Evolutionary conservation across 2,113 vertebrate genomes (phyloP).

Genomic region (Cnemophilus loriae): DNA sequence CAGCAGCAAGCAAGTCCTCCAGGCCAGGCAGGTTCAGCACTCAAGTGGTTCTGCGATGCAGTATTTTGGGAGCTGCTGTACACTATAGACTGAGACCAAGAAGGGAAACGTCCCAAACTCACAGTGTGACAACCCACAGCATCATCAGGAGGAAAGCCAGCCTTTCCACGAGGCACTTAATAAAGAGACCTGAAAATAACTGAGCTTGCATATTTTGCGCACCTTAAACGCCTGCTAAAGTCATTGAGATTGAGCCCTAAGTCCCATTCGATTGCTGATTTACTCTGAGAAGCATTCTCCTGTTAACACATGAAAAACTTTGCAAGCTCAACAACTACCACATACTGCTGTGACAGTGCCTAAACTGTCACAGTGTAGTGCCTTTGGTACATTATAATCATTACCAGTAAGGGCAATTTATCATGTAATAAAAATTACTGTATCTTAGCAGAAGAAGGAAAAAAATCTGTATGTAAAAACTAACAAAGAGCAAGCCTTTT

Average conservation of each 20-base stretch:
- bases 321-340: not conserved
- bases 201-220: not conserved
- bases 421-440: not conserved
- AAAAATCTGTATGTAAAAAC: not conserved
- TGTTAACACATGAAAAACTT: not conserved
- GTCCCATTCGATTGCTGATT: not conserved
- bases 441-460: not conserved
- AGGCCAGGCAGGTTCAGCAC: not conserved
- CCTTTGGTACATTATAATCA: not conserved
- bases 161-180: not conserved
- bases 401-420: not conserved
- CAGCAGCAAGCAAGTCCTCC: not conserved
- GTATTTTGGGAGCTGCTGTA: not conserved
- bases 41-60: rapidly evolving
- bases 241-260: not conserved
- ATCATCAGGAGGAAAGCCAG: not conserved
- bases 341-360: not conserved
- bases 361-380: not conserved
- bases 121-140: not conserved
- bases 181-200: not conserved
- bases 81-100: not conserved
- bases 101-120: not conserved
- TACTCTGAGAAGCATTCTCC: not conserved
- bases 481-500: not conserved
- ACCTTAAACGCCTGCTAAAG: not conserved